These are phyloP conservation scores for Luperina testacea DNA, from an alignment of 2,888 invertebrate species.

Conservation along the genomic window DNA sequence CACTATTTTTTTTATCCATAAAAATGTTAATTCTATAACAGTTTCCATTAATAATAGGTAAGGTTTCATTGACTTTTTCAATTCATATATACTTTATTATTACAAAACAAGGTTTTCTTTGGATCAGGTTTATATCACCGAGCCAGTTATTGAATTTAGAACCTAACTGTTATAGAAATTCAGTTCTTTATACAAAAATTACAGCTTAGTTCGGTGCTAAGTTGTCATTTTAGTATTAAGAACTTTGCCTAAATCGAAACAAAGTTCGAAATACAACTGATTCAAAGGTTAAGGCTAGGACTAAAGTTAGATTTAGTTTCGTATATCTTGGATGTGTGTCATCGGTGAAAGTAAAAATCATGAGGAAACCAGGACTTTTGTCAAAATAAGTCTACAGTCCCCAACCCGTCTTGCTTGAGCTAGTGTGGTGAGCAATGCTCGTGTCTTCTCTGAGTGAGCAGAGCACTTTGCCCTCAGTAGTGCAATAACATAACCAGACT, in stretches of 20 bases:
- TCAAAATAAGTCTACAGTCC: background rate
- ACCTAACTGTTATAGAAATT: too few relatives aligned
- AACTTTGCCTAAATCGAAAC: too few relatives aligned
- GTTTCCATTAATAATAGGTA: constrained; percentile 3
- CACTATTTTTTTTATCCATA: background rate
- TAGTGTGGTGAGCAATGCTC: background rate
- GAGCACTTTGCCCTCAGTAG: background rate
- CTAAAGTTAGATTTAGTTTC: too few relatives aligned
- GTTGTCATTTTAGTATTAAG: too few relatives aligned
- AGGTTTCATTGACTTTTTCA: constrained; percentile 4
- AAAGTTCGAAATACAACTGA: too few relatives aligned
- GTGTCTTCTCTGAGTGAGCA: background rate
- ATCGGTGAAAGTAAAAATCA: background rate
- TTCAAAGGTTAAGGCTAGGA: too few relatives aligned
- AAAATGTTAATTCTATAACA: background rate
- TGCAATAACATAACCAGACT: background rate
- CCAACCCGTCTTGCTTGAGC: background rate
- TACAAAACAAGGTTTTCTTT: too few relatives aligned
- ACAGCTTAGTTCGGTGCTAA: too few relatives aligned
- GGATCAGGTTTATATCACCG: too few relatives aligned
- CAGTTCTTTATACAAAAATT: too few relatives aligned
- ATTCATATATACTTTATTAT: background rate
- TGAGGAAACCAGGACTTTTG: background rate
- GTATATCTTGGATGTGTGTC: background rate
- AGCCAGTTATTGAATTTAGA: too few relatives aligned